phyloP scores from a whole-genome alignment of 2,888 invertebrate genomes.

The Eupithecia pulchellata region DNA sequence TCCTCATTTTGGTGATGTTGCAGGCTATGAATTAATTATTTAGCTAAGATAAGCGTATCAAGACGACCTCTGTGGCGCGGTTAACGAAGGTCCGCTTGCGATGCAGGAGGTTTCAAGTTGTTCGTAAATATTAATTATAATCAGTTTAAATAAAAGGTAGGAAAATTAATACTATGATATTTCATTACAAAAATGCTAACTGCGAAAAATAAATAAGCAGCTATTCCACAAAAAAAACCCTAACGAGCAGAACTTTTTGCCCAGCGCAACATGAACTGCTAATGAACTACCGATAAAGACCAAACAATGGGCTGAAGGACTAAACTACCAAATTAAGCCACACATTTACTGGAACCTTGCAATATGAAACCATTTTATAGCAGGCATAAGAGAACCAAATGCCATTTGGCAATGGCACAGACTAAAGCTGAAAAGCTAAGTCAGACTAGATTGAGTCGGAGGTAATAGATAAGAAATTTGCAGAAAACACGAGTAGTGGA shows the following conservation, averaged over 20 bases:
- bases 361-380: slow-evolving; percentile 41
- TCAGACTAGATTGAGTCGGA: background rate
- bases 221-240: slow-evolving; percentile 10
- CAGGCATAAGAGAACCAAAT: slow-evolving; percentile 44
- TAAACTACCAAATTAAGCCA: slow-evolving; percentile 40
- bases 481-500: too few relatives aligned
- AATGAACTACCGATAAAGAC: slow-evolving; percentile 33
- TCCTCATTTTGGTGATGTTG: background rate
- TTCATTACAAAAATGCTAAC: background rate
- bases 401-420: slow-evolving; percentile 47
- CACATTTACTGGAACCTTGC: slow-evolving; percentile 32
- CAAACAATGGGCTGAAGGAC: slow-evolving; percentile 34
- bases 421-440: background rate
- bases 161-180: background rate
- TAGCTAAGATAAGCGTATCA: background rate
- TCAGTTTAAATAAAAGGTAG: background rate
- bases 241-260: slow-evolving; percentile 18
- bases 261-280: slow-evolving; percentile 22
- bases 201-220: slow-evolving; percentile 8
- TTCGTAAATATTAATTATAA: too few relatives aligned
- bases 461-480: background rate
- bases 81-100: background rate
- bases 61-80: too few relatives aligned
- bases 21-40: background rate
- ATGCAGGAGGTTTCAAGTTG: too few relatives aligned